Base-by-base conservation (phyloP, 1,140 invertebrate genomes). In the Popillia japonica region DNA sequence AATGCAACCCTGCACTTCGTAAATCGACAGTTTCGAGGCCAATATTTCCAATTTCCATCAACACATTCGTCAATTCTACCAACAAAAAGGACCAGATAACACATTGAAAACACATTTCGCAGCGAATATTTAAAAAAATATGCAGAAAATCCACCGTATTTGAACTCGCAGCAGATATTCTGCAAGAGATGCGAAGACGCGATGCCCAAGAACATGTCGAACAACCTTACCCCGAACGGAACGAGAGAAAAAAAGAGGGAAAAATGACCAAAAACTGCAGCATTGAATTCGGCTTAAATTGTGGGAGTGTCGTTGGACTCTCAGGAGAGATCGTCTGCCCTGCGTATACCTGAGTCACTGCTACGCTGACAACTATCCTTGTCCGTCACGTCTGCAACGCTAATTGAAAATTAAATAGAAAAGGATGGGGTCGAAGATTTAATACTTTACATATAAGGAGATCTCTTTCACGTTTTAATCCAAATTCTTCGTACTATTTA, bases 231-330 rank as follows among this genome's bases (percentile, higher is more conserved):
- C 48, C 4, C 11, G 48, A 55, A n/a, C 0, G 48, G 11, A 55
- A n/a, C 48, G 14, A 55, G 10, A 48, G 17, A 55, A 55, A 55
- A 55, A 17, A 55, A 55, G 14, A 14, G 17, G 17, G 11, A 17
- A 55, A 55, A 55, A 55, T 55, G 48, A 55, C 48, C 48, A 55
- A 55, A 55, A 55, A 55, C 27, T 34, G 17, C 48, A 17, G 48
- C 48, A 55, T 14, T 55, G 48, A 55, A 55, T 55, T 55, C 48
- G 48, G 48, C 48, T 55, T 55, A 55, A 55, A 55, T 55, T 55
- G 48, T 55, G 17, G 48, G 48, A 55, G 48, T 55, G 48, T 55
- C 48, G 48, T 55, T 55, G 48, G 48, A 55, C 48, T 55, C 27
- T 55, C 17, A 55, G 14, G 14, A n/a, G 48, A n/a, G 48, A n/a